These are phyloP conservation scores for Apis mellifera DNA, from an alignment of 1,140 invertebrate species.

Conservation along the genomic window Amel_HAv3.1 CM009931.2:9608001-9608500, in stretches of 20 bases:
- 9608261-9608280: slow-evolving; percentile 48
- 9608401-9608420: too few species aligned
- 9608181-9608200: slow-evolving; percentile 59
- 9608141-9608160: slow-evolving; percentile 40
- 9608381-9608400: too few species aligned
- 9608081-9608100: not conserved
- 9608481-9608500: too few species aligned
- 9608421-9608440: too few species aligned
- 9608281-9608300: slow-evolving; percentile 26
- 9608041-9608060: slow-evolving; percentile 1
- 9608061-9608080: not conserved
- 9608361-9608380: too few species aligned
- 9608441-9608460: too few species aligned
- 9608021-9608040: slow-evolving; percentile 46
- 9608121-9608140: not conserved
- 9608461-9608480: too few species aligned
- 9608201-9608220: slow-evolving; percentile 4
- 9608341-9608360: not conserved
- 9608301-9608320: not conserved
- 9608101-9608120: not conserved
- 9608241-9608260: slow-evolving; percentile 43
- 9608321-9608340: not conserved
- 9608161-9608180: slow-evolving; percentile 55
- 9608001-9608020: slow-evolving; percentile 59
- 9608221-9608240: slow-evolving; percentile 15